Conservation (phyloP, 2,888 invertebrate species). For the Zaprionus bogoriensis region DNA sequence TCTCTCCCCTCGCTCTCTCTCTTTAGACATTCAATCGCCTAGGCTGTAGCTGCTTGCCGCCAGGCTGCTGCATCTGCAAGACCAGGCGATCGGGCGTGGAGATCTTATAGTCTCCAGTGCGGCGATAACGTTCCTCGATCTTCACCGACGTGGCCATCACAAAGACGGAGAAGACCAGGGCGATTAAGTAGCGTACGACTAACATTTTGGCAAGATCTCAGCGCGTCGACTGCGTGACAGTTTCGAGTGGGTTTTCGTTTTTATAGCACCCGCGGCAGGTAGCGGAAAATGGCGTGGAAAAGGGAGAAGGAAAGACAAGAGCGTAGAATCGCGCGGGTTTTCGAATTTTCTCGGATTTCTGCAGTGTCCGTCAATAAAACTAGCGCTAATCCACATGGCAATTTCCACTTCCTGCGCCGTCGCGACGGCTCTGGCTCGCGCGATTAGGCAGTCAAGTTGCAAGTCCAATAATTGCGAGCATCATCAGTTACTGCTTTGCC, state of each 20-base stretch:
- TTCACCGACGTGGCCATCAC: constrained; percentile 66
- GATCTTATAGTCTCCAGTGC: constrained; percentile 47
- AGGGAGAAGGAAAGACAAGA: not conserved
- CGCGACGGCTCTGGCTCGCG: constrained; percentile 17
- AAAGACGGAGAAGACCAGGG: constrained; percentile 66
- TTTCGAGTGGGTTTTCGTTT: constrained; percentile 3
- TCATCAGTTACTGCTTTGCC: constrained; percentile 37
- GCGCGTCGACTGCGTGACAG: constrained; percentile 34
- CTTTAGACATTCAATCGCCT: constrained; percentile 20
- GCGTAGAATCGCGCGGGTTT: constrained; percentile 5
- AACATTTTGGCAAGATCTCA: constrained; percentile 43
- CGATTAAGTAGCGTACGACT: constrained; percentile 63
- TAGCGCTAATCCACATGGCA: constrained; percentile 55
- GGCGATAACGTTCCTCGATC: constrained; percentile 45
- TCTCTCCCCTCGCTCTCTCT: not conserved
- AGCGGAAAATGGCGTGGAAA: constrained; percentile 1
- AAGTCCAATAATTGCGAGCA: constrained; percentile 55
- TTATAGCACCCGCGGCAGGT: constrained; percentile 32
- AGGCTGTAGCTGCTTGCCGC: constrained; percentile 7
- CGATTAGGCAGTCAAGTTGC: constrained; percentile 40
- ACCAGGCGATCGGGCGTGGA: constrained; percentile 64
- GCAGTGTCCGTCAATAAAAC: constrained; percentile 38
- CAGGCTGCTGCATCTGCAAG: constrained; percentile 44
- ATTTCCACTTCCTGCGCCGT: constrained; percentile 64
- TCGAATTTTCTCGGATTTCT: constrained; percentile 1